Base-by-base conservation (phyloP, 2,888 invertebrate genomes). In the Nephrocerus scutellatus region DNA sequence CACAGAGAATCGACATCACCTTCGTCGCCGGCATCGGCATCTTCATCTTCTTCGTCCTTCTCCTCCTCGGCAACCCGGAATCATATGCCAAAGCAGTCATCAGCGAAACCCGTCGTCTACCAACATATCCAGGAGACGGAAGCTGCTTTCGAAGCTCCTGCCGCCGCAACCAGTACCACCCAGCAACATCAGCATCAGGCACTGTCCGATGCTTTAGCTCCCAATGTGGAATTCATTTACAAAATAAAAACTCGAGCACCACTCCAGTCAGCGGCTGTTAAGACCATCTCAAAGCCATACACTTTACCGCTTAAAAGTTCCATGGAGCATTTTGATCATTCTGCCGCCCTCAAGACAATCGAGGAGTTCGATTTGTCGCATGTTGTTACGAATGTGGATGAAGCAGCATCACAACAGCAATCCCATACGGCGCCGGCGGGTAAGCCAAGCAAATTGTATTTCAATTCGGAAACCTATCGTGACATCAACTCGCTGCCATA, bases 401-500 rank as follows among this genome's bases (percentile, higher is more conserved):
- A n/a, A n/a, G n/a, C n/a, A n/a, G n/a, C n/a, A n/a, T n/a, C n/a
- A n/a, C 44, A 47, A 22, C 44, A 39, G 3, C 13, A 14, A 14
- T 10, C 32, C 34, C 28, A 24, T 28, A 41, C 44, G 12, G 18
- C 33, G 3, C 7, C 8, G 7, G 13, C 26, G 6, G 44, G 46
- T 9, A 59, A 58, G 32, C 59, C 59, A 2, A 59, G 57, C 4
- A 66, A 65, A 22, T 43, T 68, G 2, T 66, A 62, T 19, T 66
- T 69, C 34, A 66, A 64, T 37, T 62, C 63, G 0, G 65, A 69
- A 23, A 65, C 63, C 24, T 69, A 68, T 46, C 66, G 62, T 14
- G 68, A 69, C 41, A 66, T 68, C 21, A 68, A 68, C 39, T 61
- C 67, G 2, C 36, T 68, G 37, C 63, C 66, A 1, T 63, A 58